Percentiles rank a stretch among this genome's conserved stretches.
These are phyloP conservation scores for Danionella dracula DNA, from an alignment of 2,797 vertebrate genomes.

Conservation along the genomic window DNA sequence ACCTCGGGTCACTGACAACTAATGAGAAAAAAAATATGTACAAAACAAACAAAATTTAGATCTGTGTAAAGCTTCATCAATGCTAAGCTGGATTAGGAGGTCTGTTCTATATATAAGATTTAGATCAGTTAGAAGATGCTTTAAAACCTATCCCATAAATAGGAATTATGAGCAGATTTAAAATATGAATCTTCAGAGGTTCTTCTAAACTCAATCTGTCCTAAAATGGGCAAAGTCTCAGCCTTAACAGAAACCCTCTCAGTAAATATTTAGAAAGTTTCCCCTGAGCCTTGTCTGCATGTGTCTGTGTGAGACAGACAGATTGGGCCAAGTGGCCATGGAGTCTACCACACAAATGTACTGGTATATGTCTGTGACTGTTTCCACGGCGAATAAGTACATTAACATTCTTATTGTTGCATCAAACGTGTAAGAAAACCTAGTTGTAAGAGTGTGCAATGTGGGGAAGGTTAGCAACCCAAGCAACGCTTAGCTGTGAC, in stretches of 20 bases:
- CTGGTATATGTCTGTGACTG: constrained; percentile 20
- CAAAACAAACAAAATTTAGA: not conserved
- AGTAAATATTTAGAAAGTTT: constrained; percentile 60
- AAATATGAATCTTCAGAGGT: constrained; percentile 40
- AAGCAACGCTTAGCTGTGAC: constrained; percentile 45
- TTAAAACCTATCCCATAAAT: constrained; percentile 4
- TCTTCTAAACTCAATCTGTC: constrained; percentile 45
- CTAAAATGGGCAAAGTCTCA: constrained; percentile 50
- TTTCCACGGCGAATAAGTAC: constrained; percentile 9
- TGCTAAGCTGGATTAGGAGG: not conserved
- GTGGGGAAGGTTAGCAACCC: constrained; percentile 34
- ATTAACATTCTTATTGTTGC: constrained; percentile 22
- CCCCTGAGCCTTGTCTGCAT: constrained; percentile 37
- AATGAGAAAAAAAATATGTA: no score
- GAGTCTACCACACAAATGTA: constrained; percentile 37
- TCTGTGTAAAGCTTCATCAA: constrained; percentile 5
- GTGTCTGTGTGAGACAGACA: constrained; percentile 39
- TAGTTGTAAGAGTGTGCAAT: not conserved
- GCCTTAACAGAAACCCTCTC: constrained; percentile 39
- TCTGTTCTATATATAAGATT: not conserved
- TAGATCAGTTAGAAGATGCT: not conserved
- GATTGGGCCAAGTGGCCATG: constrained; percentile 29
- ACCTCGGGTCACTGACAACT: no score
- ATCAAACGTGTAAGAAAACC: not conserved
- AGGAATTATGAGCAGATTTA: not conserved